Evolutionary conservation across 2,113 vertebrate species (phyloP), one percentile per base, ranked within the genome.

Genomic region (Peromyscus polionotus): DNA sequence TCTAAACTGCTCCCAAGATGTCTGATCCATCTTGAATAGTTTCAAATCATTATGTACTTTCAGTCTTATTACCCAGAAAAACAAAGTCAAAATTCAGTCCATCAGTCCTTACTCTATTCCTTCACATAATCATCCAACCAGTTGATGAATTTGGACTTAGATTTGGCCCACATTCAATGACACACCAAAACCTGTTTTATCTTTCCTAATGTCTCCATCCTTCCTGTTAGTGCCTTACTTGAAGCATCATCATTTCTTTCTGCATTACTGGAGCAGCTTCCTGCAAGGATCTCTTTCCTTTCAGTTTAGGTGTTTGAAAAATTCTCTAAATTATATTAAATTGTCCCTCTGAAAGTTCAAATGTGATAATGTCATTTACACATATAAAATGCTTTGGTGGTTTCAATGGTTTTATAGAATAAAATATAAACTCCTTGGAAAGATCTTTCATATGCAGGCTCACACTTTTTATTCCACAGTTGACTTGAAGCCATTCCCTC

Each of bases 331-430:
- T 94, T 89, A 9, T 54, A 63, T 63, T 91, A 76, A 31, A 73
- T 57, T 68, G 36, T 19, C 93, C 83, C 79, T 91, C 75, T 73
- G 13, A 65, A 89, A 73, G 73, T 91, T 95, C 61, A 89, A n/a
- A 61, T 61, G 59, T 26, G 3, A 45, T 79, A 51, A 31, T 91
- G 51, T 89, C 24, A 83, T 77, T 97, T 45, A 54, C 45, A 88
- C 85, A 39, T 57, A 87, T 94, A 89, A 72, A 86, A 91, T 89
- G 14, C 17, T 81, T 90, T 28, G 39, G 22, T 85, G 81, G 85
- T 89, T 75, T 36, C 33, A 88, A 63, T 86, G 33, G 24, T 45
- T 48, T 26, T 68, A 92, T 48, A 93, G 72, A 28, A 73, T 89
- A 54, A 89, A 96, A 73, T 73, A 93, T 6, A 77, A 2, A 54